phyloP scores from a whole-genome alignment of 1,140 invertebrate species.

The Drosophila gunungcola region DNA sequence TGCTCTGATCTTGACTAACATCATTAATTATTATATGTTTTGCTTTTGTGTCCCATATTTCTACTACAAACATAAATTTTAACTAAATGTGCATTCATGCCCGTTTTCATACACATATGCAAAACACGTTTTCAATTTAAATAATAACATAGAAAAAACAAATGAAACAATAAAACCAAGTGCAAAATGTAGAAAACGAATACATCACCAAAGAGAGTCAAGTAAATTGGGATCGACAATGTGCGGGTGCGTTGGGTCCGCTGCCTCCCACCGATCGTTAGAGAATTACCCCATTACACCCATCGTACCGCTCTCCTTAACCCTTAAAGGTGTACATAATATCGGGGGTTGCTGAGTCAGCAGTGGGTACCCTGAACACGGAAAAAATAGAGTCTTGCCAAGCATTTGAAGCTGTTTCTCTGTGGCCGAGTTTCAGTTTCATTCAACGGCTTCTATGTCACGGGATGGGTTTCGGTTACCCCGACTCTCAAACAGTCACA shows the following conservation, averaged over 20 bases:
- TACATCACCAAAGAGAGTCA: not conserved
- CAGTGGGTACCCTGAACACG: slow-evolving; percentile 47
- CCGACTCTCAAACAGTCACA: slow-evolving; percentile 3
- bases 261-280: slow-evolving; percentile 24
- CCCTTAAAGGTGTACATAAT: not conserved
- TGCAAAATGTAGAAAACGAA: slow-evolving; percentile 26
- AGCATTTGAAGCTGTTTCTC: slow-evolving; percentile 52
- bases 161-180: slow-evolving; percentile 14
- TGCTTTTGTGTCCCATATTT: too few relatives aligned
- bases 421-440: slow-evolving; percentile 36
- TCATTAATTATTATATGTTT: too few relatives aligned
- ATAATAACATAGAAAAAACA: slow-evolving; percentile 30
- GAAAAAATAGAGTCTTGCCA: slow-evolving; percentile 19
- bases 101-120: slow-evolving; percentile 53
- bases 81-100: slow-evolving; percentile 44
- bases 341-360: slow-evolving; percentile 36
- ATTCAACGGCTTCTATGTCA: slow-evolving; percentile 67
- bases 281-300: slow-evolving; percentile 17
- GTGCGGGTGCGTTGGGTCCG: slow-evolving; percentile 40
- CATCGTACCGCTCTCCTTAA: slow-evolving; percentile 2
- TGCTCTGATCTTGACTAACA: too few relatives aligned
- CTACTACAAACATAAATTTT: too few relatives aligned
- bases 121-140: slow-evolving; percentile 79
- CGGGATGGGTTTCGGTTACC: slow-evolving; percentile 58
- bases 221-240: slow-evolving; percentile 5